A percentile compares a stretch with the other conserved stretches of the same genome.
phyloP scores from a whole-genome alignment of 1,140 invertebrate genomes.

The Steinernema khuongi region DNA sequence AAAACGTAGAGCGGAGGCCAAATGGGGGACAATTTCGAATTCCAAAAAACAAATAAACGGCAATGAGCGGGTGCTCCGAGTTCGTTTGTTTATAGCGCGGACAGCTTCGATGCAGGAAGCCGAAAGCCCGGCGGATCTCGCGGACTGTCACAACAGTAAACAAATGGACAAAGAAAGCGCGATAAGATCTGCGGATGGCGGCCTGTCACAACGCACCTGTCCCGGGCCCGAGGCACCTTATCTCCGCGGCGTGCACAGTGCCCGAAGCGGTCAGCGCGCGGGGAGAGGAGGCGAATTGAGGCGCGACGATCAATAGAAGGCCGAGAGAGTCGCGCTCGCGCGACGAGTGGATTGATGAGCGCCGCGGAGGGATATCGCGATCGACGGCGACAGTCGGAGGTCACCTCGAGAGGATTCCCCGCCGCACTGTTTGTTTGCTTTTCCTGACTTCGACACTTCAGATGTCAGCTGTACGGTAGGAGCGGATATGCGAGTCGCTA shows the following conservation, averaged over 20 bases:
- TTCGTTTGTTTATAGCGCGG: not conserved
- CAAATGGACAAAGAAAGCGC: not conserved
- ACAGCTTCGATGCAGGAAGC: not conserved
- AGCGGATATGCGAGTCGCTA: not conserved
- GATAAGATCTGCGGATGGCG: not conserved
- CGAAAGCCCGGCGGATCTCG: not conserved
- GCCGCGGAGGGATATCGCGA: not conserved
- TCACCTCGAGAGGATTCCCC: conserved; percentile 4
- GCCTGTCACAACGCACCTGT: conserved; percentile 3
- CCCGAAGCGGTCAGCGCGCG: not conserved
- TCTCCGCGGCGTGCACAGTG: not conserved
- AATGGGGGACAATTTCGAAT: too few species aligned
- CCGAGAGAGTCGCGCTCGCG: not conserved
- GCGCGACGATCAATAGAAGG: conserved; percentile 16
- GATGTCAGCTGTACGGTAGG: not conserved
- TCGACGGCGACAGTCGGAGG: not conserved
- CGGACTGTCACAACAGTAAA: conserved; percentile 3
- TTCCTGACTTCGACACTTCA: not conserved
- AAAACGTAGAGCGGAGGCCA: too few species aligned
- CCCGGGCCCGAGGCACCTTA: not conserved
- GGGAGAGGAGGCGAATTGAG: not conserved
- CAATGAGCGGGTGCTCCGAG: not conserved
- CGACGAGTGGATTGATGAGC: conserved; percentile 8
- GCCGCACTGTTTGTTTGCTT: conserved; percentile 8
- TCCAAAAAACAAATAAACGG: too few species aligned